These are phyloP conservation scores for Myotis vivesi DNA, from an alignment of 2,797 vertebrate genomes.

Conservation along the genomic window DNA sequence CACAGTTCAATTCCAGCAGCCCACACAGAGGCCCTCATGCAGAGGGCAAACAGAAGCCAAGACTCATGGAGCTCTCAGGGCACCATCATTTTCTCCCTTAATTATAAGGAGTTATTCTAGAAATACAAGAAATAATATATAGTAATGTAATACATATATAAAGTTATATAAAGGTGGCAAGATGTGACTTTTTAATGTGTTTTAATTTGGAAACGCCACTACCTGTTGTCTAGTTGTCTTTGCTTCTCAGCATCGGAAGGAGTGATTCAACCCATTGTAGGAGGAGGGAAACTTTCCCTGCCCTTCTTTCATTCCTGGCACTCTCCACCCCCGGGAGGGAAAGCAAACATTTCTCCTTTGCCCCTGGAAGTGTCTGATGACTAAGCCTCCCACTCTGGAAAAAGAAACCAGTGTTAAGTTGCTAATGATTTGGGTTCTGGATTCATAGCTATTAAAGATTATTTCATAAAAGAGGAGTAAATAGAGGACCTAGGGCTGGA, in stretches of 20 bases:
- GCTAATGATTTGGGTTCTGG: not conserved
- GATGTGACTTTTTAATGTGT: not conserved
- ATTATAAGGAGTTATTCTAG: conserved; percentile 26
- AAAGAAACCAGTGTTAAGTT: not conserved
- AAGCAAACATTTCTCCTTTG: conserved; percentile 10
- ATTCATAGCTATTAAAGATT: not conserved
- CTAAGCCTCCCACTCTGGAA: not conserved
- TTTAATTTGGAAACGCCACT: not conserved
- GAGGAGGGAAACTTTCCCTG: not conserved
- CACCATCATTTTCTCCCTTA: not conserved
- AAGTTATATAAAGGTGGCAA: not conserved
- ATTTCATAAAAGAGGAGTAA: not conserved
- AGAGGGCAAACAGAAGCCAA: conserved; percentile 5
- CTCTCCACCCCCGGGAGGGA: not conserved
- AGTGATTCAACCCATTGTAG: not conserved
- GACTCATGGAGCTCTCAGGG: not conserved
- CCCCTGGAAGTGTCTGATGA: not conserved
- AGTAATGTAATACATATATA: not conserved
- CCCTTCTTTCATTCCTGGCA: not conserved
- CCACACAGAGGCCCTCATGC: not conserved
- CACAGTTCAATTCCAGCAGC: conserved; percentile 2
- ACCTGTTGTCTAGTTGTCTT: not conserved
- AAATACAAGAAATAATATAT: not conserved
- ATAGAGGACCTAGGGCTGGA: not conserved
- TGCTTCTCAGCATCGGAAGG: not conserved